Percentiles rank a stretch among this genome's conserved stretches.
Evolutionary conservation across 2,797 vertebrate genomes (phyloP).

Genomic region (Hemitrygon akajei): DNA sequence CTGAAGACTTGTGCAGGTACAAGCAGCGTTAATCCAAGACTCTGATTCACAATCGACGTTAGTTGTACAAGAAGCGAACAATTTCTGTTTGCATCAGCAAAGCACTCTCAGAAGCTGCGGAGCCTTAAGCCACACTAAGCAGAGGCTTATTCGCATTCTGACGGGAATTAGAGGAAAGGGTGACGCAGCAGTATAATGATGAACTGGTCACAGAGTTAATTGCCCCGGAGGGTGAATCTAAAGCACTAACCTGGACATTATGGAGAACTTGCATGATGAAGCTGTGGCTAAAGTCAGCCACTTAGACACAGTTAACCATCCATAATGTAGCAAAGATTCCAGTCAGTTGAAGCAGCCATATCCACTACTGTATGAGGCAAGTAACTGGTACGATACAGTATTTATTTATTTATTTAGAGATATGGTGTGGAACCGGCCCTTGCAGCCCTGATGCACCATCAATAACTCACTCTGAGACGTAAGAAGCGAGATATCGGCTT

Average conservation of each 20-base stretch:
- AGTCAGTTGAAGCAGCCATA: not conserved
- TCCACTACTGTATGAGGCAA: not conserved
- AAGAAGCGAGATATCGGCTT: too few relatives aligned
- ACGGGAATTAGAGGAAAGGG: not conserved
- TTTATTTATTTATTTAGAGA: too few relatives aligned
- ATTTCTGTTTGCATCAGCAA: not conserved
- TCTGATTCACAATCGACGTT: not conserved
- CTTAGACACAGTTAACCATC: not conserved
- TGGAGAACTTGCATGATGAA: not conserved
- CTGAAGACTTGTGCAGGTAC: not conserved
- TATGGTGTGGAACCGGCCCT: too few relatives aligned
- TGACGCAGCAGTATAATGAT: not conserved
- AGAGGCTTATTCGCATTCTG: not conserved
- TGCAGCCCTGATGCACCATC: too few relatives aligned
- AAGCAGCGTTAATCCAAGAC: not conserved
- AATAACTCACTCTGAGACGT: too few relatives aligned
- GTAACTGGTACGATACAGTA: not conserved
- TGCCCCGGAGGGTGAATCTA: not conserved
- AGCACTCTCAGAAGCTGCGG: not conserved
- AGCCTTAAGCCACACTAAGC: not conserved
- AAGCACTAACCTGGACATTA: not conserved
- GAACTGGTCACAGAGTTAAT: not conserved
- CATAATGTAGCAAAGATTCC: not conserved
- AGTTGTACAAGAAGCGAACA: not conserved
- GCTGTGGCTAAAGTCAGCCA: not conserved